phyloP scores from a whole-genome alignment of 2,888 invertebrate genomes.

The Venustoraphidia nigricollis region DNA sequence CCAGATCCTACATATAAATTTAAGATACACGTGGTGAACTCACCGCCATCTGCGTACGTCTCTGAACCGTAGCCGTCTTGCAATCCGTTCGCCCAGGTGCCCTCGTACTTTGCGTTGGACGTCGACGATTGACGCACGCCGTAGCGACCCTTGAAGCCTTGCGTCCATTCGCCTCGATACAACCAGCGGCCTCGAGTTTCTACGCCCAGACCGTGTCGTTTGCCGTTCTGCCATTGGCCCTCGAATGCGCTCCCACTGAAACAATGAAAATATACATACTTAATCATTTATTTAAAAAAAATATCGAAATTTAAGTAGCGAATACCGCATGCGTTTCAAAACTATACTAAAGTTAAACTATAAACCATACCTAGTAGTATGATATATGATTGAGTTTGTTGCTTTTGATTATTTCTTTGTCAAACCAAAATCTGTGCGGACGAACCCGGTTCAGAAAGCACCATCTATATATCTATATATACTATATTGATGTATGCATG shows the following conservation, averaged over 20 bases:
- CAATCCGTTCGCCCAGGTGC: slow-evolving; percentile 96
- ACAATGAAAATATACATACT: slow-evolving; percentile 16
- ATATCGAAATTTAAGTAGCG: too few relatives aligned
- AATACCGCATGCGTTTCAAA: too few relatives aligned
- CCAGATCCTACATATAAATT: too few relatives aligned
- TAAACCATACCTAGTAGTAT: too few relatives aligned
- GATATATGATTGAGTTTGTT: too few relatives aligned
- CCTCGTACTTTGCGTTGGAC: slow-evolving; percentile 92
- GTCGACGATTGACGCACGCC: slow-evolving; percentile 92
- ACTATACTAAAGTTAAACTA: too few relatives aligned
- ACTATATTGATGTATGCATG: too few relatives aligned
- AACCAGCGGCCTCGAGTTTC: slow-evolving; percentile 95
- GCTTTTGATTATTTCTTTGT: too few relatives aligned
- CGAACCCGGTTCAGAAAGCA: too few relatives aligned
- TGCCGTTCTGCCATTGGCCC: slow-evolving; percentile 99
- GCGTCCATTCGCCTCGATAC: slow-evolving; percentile 97
- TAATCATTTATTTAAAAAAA: too few relatives aligned
- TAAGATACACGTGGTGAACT: slow-evolving; percentile 25
- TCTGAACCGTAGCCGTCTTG: slow-evolving; percentile 99
- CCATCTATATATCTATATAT: too few relatives aligned
- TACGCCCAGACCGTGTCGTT: slow-evolving; percentile 93
- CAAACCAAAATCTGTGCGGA: too few relatives aligned
- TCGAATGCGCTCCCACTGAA: slow-evolving; percentile 87
- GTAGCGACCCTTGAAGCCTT: slow-evolving; percentile 97
- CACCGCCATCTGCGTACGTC: slow-evolving; percentile 98